Evolutionary conservation across 2,888 invertebrate species (phyloP), one percentile per base, ranked within the genome.

Genomic region (Tortrix viridana): DNA sequence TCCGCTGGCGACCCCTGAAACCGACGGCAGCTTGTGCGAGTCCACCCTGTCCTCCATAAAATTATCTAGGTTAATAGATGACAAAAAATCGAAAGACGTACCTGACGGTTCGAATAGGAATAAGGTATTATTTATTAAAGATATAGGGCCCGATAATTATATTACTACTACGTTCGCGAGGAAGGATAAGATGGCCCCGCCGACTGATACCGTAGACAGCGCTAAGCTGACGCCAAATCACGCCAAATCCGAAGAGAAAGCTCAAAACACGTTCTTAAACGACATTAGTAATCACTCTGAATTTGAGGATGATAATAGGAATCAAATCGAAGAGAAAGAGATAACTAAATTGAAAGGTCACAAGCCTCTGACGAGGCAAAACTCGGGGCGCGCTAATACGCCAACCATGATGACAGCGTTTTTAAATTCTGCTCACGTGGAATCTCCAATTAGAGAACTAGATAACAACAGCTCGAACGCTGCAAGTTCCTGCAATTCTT

Each of bases 81-180:
- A 89, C 67, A 91, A 85, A 71, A 89, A 86, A 78, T 74, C 77
- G 55, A 82, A 83, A 79, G 85, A 89, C 74, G 87, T 85, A 82
- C 86, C 88, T 81, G 90, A 91, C 68, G 80, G 81, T 69, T 82
- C 85, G 72, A 86, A 91, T 82, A 93, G 93, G 72, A 92, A 91
- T 80, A 94, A 93, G 80, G 90, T 94, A 60, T 79, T 94, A 74
- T 91, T 94, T 71, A 94, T 94, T 73, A 94, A 94, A 76, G 94
- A 95, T 79, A 95, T 95, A 71, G 95, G 95, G 49, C 94, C 95
- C 54, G 95, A 95, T 84, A 95, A 95, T 84, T 95, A 95, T 79
- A 95, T 95, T 56, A 95, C 95, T 66, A 95, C 95, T 49, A 93
- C 94, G 50, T 91, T 92, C 86, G 88, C 93, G 72, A 84, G 94